Evolutionary conservation across 2,113 vertebrate species (phyloP), one percentile per base, ranked within the genome.

Genomic region (Ameiurus melas): DNA sequence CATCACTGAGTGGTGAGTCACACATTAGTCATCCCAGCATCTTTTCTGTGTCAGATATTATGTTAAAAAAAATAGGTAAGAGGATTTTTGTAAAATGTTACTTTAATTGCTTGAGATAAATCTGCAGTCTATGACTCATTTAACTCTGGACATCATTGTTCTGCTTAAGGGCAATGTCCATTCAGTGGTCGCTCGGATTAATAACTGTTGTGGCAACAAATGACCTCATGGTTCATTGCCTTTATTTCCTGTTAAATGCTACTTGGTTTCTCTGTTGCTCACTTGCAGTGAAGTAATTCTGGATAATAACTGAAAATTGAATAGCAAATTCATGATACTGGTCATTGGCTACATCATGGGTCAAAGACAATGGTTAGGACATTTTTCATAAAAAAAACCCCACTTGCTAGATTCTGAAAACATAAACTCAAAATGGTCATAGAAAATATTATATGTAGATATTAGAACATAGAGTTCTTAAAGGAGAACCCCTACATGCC

Each of bases 161-260:
- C 66, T 43, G 86, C 47, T 90, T 86, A 89, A 66, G 87, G 66
- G 47, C 85, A 89, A 60, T 88, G 78, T 90, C 91, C n/a, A 86
- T 91, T 89, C 89, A 90, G 91, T 93, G 92, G 88, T 89, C 90
- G 84, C 92, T 93, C 89, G 92, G 94, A 95, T 95, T 94, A 95
- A 92, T 91, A 92, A 90, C 89, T 96, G 93, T 95, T 96, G 93
- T 94, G 94, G 94, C 93, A 95, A 95, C 94, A 95, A 81, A 91
- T 93, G 92, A 94, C 92, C 92, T 94, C 92, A 94, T 89, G 93
- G 93, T 92, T 94, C 93, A 95, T 92, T 94, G 93, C 93, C 90
- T 57, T 91, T 91, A 90, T 94, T 94, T 96, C 94, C 93, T 93
- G 91, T 91, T 93, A 90, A 92, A 94, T 91, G 92, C 91, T 92